Evolutionary conservation across 2,797 vertebrate species (phyloP), one percentile per base, ranked within the genome.

Genomic region (Pygocentrus nattereri): DNA sequence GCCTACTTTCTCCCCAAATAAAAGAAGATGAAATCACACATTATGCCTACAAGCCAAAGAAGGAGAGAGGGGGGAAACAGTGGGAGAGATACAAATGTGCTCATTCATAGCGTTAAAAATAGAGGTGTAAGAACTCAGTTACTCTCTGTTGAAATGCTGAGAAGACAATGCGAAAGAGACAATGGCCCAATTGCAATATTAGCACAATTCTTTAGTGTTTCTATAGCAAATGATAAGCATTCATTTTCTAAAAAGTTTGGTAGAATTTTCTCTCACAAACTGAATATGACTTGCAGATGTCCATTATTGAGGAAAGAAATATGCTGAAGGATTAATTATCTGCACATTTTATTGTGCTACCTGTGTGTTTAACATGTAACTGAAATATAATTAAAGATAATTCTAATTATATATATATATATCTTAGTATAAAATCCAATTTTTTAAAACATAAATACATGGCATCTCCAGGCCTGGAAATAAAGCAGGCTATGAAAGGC

Each of bases 1-100:
- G 86, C 82, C 83, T 84, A 82, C 74, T 85, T 58, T 30, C 31
- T 76, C 61, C 71, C 5, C 58, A 73, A 90, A 90, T 87, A 90
- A 87, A 85, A 88, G 69, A 83, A 87, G 84, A 87, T 81, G 78
- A 84, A 88, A 85, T 27, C 83, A 89, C 82, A 65, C 71, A 75
- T 76, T 54, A 67, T 62, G 56, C 30, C 65, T 59, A 61, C 15
- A 5, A 69, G 64, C 16, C 44, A 81, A 59, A 52, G 30, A 54
- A 72, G 2, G 15, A 49, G 6, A 11, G n/a, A 34, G 7, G 23
- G 25, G 2, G 10, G 70, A 50, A 44, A 71, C 18, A n/a, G 2
- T n/a, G 15, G 25, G 8, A n/a, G 49, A 72, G 47, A 50, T 52
- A 21, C 16, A 27, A n/a, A 54, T 4, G 49, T 54, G 18, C 70